Evolutionary conservation across 1,140 invertebrate species (phyloP).

Genomic region (Acromyrmex charruanus): DNA sequence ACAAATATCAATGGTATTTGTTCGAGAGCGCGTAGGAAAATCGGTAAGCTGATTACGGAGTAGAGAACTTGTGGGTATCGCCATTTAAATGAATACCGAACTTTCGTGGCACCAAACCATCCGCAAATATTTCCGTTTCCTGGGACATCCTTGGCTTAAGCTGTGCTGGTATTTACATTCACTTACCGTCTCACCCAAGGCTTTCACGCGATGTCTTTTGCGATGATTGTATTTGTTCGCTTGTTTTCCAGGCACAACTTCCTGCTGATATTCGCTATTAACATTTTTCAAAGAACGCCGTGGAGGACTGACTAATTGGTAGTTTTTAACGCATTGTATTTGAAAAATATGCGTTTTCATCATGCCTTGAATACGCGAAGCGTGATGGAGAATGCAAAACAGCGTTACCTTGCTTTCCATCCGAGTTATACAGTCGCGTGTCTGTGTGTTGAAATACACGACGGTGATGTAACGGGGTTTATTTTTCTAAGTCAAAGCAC

Average conservation of each 20-base stretch:
- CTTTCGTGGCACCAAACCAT: constrained; percentile 61
- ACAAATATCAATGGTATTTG: constrained; percentile 10
- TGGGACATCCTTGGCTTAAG: constrained; percentile 57
- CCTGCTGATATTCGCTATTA: constrained; percentile 32
- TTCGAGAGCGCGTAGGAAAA: constrained; percentile 22
- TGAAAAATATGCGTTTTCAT: constrained; percentile 29
- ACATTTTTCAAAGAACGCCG: constrained; percentile 3
- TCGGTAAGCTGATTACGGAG: constrained; percentile 68
- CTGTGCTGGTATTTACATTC: constrained; percentile 65
- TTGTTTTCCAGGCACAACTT: constrained; percentile 16
- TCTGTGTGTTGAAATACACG: constrained; percentile 9
- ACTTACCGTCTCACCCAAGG: constrained; percentile 55
- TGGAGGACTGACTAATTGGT: constrained; percentile 34
- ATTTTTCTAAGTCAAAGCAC: constrained; percentile 56
- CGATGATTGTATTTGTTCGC: constrained; percentile 45
- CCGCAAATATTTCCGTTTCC: constrained; percentile 76
- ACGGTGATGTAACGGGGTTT: constrained; percentile 54
- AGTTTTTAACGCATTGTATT: constrained; percentile 28
- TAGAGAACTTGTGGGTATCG: constrained; percentile 61
- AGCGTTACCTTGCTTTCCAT: constrained; percentile 23
- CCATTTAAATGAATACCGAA: constrained; percentile 68
- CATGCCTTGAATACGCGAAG: neutral
- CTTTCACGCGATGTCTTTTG: constrained; percentile 51
- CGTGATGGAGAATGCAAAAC: constrained; percentile 50
- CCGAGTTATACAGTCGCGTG: constrained; percentile 47